A percentile compares a stretch with the other conserved stretches of the same genome.
These are phyloP conservation scores for Okapia johnstoni DNA, from an alignment of 2,113 vertebrate species.

Conservation along the genomic window DNA sequence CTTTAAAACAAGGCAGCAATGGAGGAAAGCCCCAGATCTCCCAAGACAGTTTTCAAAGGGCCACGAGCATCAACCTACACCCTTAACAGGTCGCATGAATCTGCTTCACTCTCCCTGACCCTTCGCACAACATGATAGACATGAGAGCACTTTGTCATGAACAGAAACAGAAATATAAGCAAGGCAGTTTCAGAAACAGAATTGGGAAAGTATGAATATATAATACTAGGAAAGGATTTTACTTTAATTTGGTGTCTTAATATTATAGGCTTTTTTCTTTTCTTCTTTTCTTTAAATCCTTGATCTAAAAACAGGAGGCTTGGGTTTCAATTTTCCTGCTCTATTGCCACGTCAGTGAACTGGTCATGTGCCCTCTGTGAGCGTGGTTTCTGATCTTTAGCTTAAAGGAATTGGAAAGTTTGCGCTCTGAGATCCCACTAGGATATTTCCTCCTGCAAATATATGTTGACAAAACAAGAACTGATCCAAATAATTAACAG, in stretches of 20 bases:
- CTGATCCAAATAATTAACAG: not conserved
- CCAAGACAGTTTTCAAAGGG: not conserved
- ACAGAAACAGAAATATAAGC: not conserved
- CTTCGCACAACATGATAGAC: not conserved
- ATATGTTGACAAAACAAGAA: not conserved
- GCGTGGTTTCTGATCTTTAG: not conserved
- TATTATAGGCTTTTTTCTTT: not conserved
- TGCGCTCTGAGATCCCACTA: not conserved
- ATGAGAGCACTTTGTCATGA: not conserved
- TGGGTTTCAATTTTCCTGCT: not conserved
- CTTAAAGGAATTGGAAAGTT: not conserved
- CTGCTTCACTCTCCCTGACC: not conserved
- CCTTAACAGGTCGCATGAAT: not conserved
- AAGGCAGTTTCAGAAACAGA: not conserved
- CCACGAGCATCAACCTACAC: not conserved
- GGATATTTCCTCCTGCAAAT: not conserved
- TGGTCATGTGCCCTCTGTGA: not conserved
- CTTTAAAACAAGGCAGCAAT: not conserved
- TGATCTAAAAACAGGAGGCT: not conserved
- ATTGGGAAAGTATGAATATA: not conserved
- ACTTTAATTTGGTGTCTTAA: constrained; percentile 15
- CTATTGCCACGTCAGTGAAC: not conserved
- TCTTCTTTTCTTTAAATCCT: not conserved
- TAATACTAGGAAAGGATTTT: not conserved
- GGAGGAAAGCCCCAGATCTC: not conserved